phyloP scores from a whole-genome alignment of 2,888 invertebrate genomes.

The Eupsilia transversa region DNA sequence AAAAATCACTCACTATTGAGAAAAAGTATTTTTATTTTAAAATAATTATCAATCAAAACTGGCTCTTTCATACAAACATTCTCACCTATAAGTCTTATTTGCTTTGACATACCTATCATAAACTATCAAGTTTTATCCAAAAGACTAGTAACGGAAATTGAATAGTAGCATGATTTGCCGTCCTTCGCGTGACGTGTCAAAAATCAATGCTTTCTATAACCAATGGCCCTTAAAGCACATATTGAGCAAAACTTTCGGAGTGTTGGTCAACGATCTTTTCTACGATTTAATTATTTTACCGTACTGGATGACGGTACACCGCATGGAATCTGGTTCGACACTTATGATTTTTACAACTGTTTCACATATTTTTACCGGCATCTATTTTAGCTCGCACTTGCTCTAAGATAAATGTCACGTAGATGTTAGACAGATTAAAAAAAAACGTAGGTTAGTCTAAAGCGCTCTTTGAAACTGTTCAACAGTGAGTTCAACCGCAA shows the following conservation, averaged over 20 bases:
- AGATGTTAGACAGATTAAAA: constrained; percentile 4
- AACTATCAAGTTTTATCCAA: background rate
- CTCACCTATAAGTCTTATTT: background rate
- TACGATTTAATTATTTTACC: constrained; percentile 5
- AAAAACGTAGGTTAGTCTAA: background rate
- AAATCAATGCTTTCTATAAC: constrained; percentile 20
- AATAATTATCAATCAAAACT: background rate
- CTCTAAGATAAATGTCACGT: constrained; percentile 16
- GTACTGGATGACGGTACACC: constrained; percentile 25
- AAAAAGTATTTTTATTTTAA: background rate
- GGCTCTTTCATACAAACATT: background rate
- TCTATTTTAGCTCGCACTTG: constrained; percentile 35
- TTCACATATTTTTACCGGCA: constrained; percentile 20
- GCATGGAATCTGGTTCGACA: constrained; percentile 27
- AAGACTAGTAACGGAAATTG: background rate
- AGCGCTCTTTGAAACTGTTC: constrained; percentile 4
- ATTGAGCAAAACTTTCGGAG: background rate
- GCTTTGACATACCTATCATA: background rate
- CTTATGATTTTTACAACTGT: constrained; percentile 21
- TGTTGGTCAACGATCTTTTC: constrained; percentile 5
- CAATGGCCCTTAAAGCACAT: background rate
- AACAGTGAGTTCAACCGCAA: background rate
- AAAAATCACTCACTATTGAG: no score
- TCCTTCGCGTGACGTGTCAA: constrained; percentile 5
- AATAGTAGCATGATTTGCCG: background rate